Conservation (phyloP, 2,888 invertebrate species). For the Euphydryas editha region DNA sequence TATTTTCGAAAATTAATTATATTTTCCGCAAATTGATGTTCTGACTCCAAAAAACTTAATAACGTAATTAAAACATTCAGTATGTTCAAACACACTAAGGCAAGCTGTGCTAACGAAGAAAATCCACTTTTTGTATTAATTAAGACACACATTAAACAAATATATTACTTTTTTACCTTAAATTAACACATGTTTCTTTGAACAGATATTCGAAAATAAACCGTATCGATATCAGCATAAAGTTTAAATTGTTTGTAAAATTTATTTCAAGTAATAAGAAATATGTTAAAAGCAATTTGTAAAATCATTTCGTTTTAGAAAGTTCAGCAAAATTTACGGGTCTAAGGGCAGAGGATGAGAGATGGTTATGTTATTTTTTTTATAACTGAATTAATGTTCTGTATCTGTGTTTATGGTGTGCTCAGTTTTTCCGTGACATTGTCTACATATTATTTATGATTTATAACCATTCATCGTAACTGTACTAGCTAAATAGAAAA, state of each 20-base stretch:
- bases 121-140: constrained; percentile 23
- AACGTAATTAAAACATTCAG: constrained; percentile 8
- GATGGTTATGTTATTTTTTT: constrained; percentile 27
- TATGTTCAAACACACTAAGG: constrained; percentile 2
- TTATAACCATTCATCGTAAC: neutral
- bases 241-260: neutral
- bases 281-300: constrained; percentile 32
- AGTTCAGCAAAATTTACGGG: constrained; percentile 40
- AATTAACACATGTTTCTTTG: neutral
- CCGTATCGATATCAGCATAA: neutral
- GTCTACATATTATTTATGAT: neutral
- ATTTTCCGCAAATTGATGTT: neutral
- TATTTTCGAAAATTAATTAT: no score
- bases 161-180: constrained; percentile 13
- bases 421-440: neutral
- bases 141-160: constrained; percentile 26
- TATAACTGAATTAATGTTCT: constrained; percentile 24
- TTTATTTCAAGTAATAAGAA: constrained; percentile 14
- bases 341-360: constrained; percentile 36
- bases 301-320: constrained; percentile 41
- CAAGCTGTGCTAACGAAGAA: neutral
- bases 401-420: constrained; percentile 6
- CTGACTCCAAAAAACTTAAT: neutral
- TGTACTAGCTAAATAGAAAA: neutral
- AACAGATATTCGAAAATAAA: neutral